Evolutionary conservation across 2,888 invertebrate genomes (phyloP).

Genomic region (Nasonovia ribisnigri): DNA sequence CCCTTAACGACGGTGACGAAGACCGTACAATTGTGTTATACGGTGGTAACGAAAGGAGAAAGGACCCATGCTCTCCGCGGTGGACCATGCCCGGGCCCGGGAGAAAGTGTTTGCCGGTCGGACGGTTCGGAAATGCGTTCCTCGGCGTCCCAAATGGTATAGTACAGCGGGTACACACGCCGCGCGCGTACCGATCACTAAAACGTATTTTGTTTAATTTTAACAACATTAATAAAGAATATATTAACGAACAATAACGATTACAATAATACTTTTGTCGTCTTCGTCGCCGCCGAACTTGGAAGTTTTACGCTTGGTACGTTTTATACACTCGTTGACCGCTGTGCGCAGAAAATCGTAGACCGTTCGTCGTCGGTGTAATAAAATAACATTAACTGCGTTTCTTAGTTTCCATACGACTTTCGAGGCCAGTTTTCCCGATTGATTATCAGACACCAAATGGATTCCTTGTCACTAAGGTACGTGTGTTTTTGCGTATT

Average conservation of each 20-base stretch:
- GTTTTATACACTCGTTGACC: background rate
- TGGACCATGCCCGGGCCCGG: conserved; percentile 58
- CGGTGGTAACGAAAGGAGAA: conserved; percentile 53
- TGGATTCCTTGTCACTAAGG: conserved; percentile 62
- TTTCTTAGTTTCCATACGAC: background rate
- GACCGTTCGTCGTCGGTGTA: background rate
- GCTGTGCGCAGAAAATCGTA: background rate
- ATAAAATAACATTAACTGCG: background rate
- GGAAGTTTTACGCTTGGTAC: background rate
- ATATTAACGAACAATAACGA: background rate
- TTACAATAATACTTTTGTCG: conserved; percentile 5
- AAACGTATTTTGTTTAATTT: background rate
- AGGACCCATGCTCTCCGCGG: conserved; percentile 44
- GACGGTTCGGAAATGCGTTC: conserved; percentile 64
- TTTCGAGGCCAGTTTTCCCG: background rate
- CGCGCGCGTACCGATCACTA: conserved; percentile 11
- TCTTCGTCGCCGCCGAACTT: background rate
- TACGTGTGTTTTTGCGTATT: conserved; percentile 27
- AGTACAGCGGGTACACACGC: background rate
- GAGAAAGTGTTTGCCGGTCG: conserved; percentile 61
- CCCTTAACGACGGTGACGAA: background rate
- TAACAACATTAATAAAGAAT: background rate
- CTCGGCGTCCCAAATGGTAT: background rate
- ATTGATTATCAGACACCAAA: conserved; percentile 10
- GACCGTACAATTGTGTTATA: background rate